These are phyloP conservation scores for Leptobrachium leishanense DNA, from an alignment of 2,113 vertebrate species.

Conservation along the genomic window DNA sequence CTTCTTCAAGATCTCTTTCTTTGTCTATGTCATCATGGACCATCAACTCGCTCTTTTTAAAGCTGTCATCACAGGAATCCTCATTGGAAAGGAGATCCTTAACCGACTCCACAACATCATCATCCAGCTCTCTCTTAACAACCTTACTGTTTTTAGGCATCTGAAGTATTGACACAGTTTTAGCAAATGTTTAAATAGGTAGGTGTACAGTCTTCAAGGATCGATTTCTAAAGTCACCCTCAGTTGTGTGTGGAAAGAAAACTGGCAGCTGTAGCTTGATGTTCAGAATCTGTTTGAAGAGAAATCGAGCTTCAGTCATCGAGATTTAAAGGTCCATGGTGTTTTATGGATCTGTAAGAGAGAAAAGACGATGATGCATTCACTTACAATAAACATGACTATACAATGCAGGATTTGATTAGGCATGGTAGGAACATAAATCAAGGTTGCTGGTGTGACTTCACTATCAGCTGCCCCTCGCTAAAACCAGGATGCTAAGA, in stretches of 20 bases:
- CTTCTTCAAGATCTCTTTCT: slow-evolving; percentile 78
- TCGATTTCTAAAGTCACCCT: not conserved
- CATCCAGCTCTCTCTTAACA: slow-evolving; percentile 92
- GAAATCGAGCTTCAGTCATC: not conserved
- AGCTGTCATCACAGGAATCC: slow-evolving; percentile 86
- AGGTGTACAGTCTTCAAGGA: not conserved
- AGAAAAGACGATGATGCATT: not conserved
- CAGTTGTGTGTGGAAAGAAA: not conserved
- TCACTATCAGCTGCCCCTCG: too few relatives aligned
- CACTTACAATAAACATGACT: not conserved
- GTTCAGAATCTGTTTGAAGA: not conserved
- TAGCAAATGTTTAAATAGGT: not conserved
- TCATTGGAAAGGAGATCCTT: slow-evolving; percentile 96
- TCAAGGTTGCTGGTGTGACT: too few relatives aligned
- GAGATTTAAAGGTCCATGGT: slow-evolving; percentile 32
- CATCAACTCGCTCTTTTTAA: slow-evolving; percentile 90
- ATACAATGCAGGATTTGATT: too few relatives aligned
- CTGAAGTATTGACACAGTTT: slow-evolving; percentile 64
- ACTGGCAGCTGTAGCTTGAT: too few relatives aligned
- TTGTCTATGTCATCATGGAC: slow-evolving; percentile 79
- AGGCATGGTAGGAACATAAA: too few relatives aligned
- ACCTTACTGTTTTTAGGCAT: slow-evolving; percentile 98
- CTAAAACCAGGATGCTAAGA: too few relatives aligned
- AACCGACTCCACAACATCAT: slow-evolving; percentile 93
- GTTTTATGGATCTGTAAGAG: slow-evolving; percentile 9